Percentiles rank a stretch among this genome's conserved stretches.
phyloP scores from a whole-genome alignment of 1,140 invertebrate genomes.

The Bombyx mandarina region DNA sequence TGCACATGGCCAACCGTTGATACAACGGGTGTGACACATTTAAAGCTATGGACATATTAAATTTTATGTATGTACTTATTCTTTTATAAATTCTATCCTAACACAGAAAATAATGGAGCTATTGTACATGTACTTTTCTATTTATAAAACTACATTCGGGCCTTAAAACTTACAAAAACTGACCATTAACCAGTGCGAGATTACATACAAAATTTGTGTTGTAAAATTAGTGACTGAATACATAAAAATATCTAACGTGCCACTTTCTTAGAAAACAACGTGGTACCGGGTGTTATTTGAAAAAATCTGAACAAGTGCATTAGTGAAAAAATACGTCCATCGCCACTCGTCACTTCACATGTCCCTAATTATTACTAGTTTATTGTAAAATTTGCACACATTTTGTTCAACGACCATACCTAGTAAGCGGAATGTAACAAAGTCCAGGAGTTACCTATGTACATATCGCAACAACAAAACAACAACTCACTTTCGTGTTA shows the following conservation, averaged over 20 bases:
- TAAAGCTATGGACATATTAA: constrained; percentile 68
- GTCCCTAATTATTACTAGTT: not conserved
- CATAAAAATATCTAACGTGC: constrained; percentile 54
- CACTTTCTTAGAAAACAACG: constrained; percentile 53
- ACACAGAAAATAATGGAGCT: constrained; percentile 62
- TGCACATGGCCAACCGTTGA: constrained; percentile 63
- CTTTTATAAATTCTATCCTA: constrained; percentile 58
- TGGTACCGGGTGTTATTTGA: constrained; percentile 42
- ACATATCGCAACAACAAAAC: constrained; percentile 69
- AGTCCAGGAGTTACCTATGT: constrained; percentile 58
- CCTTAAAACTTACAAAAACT: constrained; percentile 55
- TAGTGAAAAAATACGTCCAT: constrained; percentile 37
- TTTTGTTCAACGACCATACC: constrained; percentile 3
- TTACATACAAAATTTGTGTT: constrained; percentile 61
- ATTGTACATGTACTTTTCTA: constrained; percentile 58
- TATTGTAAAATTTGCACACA: not conserved
- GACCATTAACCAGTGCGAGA: constrained; percentile 54
- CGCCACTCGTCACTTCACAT: not conserved
- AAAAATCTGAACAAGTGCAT: constrained; percentile 59
- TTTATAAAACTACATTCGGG: constrained; percentile 44
- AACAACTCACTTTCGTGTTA: constrained; percentile 48
- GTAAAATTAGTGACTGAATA: constrained; percentile 55
- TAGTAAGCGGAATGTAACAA: constrained; percentile 31
- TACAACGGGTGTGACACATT: constrained; percentile 65
- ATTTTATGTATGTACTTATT: constrained; percentile 49